Conservation (phyloP, 2,113 vertebrate species). For the Phycodurus eques region DNA sequence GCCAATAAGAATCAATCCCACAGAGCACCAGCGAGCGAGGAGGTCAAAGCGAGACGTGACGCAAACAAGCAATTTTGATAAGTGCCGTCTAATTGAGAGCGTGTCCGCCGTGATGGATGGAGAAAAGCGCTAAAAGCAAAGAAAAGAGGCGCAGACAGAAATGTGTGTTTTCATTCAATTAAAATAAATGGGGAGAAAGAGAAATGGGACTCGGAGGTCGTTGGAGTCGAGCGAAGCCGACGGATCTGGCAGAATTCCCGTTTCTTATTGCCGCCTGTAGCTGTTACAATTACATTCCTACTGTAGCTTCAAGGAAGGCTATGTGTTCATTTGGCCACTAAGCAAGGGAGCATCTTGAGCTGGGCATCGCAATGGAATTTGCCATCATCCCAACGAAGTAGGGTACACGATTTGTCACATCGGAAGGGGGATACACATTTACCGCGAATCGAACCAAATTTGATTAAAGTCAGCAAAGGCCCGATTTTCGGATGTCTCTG, state of each 20-base stretch:
- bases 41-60: conserved; percentile 38
- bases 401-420: too few relatives aligned
- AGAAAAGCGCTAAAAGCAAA: conserved; percentile 2
- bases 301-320: conserved; percentile 61
- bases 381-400: too few relatives aligned
- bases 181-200: conserved; percentile 48
- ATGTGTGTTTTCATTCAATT: conserved; percentile 62
- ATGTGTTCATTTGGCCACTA: conserved; percentile 58
- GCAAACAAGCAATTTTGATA: conserved; percentile 44
- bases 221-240: conserved; percentile 24
- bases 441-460: too few relatives aligned
- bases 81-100: conserved; percentile 46
- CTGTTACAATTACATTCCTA: conserved; percentile 74
- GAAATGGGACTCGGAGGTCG: conserved; percentile 50
- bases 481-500: too few relatives aligned
- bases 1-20: neutral
- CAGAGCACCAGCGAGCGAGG: neutral
- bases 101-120: conserved; percentile 36
- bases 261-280: conserved; percentile 55
- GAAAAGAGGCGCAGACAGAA: conserved; percentile 17
- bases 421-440: too few relatives aligned
- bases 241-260: conserved; percentile 21
- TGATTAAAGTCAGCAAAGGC: too few relatives aligned
- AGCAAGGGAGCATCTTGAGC: too few relatives aligned
- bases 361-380: too few relatives aligned